phyloP scores from a whole-genome alignment of 2,797 vertebrate species.

The Rhincodon typus region DNA sequence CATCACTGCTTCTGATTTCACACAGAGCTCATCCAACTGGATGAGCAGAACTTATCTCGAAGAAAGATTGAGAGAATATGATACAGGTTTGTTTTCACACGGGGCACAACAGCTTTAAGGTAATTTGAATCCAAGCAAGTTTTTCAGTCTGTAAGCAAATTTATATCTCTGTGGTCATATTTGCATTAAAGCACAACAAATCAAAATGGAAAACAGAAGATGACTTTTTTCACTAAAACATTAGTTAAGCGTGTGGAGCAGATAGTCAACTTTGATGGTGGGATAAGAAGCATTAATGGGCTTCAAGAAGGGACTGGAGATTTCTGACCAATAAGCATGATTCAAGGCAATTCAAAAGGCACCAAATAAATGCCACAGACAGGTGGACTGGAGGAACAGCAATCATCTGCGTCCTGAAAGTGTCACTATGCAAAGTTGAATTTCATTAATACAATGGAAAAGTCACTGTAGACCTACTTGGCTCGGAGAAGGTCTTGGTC shows the following conservation, averaged over 20 bases:
- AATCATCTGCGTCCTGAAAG: not conserved
- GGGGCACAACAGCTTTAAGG: not conserved
- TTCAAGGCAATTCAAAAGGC: not conserved
- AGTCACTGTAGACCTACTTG: slow-evolving; percentile 57
- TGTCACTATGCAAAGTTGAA: not conserved
- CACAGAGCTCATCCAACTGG: not conserved
- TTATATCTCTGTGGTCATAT: not conserved
- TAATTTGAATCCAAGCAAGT: not conserved
- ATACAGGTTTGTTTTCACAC: not conserved
- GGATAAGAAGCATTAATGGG: not conserved
- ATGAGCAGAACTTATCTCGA: not conserved
- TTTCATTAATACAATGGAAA: not conserved
- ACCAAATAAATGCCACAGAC: not conserved
- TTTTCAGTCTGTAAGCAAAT: not conserved
- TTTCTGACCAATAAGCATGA: not conserved
- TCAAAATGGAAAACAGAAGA: not conserved
- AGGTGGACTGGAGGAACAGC: not conserved
- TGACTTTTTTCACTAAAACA: not conserved
- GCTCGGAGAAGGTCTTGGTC: slow-evolving; percentile 71
- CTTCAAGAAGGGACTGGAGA: not conserved
- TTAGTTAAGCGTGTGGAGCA: not conserved
- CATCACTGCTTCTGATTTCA: not conserved
- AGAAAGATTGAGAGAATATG: not conserved
- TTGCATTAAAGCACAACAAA: not conserved
- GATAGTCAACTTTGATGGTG: not conserved